Base-by-base conservation (phyloP, 2,113 vertebrate species). In the Hipposideros armiger region DNA sequence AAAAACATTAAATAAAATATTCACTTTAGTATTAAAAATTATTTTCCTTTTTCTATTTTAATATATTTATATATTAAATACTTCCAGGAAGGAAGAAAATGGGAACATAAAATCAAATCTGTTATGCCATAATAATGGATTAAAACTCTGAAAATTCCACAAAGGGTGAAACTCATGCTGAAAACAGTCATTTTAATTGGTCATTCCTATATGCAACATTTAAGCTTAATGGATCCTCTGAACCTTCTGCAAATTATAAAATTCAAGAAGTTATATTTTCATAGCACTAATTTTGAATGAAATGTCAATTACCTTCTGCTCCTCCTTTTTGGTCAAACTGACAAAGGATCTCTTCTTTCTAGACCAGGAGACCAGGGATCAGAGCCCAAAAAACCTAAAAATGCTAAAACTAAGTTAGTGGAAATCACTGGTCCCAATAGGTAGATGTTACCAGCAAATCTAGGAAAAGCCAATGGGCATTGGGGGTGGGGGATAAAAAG, bases 231-330 rank as follows among this genome's bases (percentile, higher is more conserved):
- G 0, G 7, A 64, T 74, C 7, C 13, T 73, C 9, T 60, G 19
- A 52, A 72, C 76, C 32, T 82, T 52, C 10, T 90, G 47, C 76
- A 95, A 93, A 72, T 58, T 82, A 77, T 45, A 77, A 90, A 89
- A 95, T 56, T 90, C 1, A 90, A 82, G 10, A 76, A 77, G 40
- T 56, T 91, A 60, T 73, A 60, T 58, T 72, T 83, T 56, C 92
- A n/a, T 40, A 54, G 13, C 4, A 9, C 15, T 60, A 24, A 60
- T 87, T 28, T 32, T 90, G n/a, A 45, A 74, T 54, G 13, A 88
- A 93, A 56, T 30, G 45, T 2, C 24, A 83, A 42, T 73, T 78
- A 77, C 24, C n/a, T 90, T 85, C 30, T 45, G 2, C 11, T 14
- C 64, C 47, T 81, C 26, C 26, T 67, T 70, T 76, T 70, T 58